Evolutionary conservation across 2,113 vertebrate genomes (phyloP), one percentile per base, ranked within the genome.

Genomic region (Alosa alosa): DNA sequence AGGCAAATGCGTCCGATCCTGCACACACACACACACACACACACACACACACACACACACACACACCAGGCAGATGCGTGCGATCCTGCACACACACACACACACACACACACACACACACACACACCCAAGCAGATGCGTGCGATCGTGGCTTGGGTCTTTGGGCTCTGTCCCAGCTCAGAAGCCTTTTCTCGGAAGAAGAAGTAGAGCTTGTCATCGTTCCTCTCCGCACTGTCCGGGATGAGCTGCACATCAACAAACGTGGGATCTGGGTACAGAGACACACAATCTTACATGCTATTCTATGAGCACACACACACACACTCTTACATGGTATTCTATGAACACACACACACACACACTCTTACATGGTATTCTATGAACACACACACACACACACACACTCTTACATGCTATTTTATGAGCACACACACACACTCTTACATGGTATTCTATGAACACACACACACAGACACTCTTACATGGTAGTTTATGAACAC

Each of bases 191-290:
- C 98, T 0, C 98, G 97, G 91, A 99, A 99, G 95, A 99, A 99
- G 92, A 99, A 99, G 91, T 99, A 99, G 41, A 99, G 96, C 88
- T 99, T 99, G 95, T 99, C 97, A 0, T 99, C 98, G 0, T 99
- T 99, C 88, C 95, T 96, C 92, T 99, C 98, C 0, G 96, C 96
- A 2, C 98, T 99, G 95, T 99, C 98, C 0, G 98, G 98, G 89
- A 99, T 99, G 87, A 99, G 97, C 92, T 98, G 97, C 0, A 96
- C 96, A 0, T 96, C 97, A 88, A 99, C 94, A 1, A 99, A 99
- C 0, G 97, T 96, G 1, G 98, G 98, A 84, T 99, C 98, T 99
- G 93, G 50, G n/a, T 6, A 31, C 25, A 31, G 0, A 68, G 6
- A 68, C 60, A 64, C 20, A 64, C 22, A 64, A 15, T 11, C 49